Base-by-base conservation (phyloP, 2,888 invertebrate genomes). In the Limenitis camilla region DNA sequence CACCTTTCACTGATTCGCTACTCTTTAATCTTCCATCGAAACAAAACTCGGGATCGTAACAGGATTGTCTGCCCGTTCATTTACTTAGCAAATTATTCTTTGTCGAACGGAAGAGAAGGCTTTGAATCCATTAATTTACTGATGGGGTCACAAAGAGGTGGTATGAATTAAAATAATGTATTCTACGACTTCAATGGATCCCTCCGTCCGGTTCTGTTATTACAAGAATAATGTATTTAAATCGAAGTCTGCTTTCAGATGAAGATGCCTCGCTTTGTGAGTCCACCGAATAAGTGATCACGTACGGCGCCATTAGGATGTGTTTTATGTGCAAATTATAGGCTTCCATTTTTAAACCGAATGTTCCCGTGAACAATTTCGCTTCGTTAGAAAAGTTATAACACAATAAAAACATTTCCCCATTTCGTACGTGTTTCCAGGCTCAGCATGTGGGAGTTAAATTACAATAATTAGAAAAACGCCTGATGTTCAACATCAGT, bases 71-170 rank as follows among this genome's bases (percentile, higher is more conserved):
- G 80, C 67, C 75, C 76, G 77, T 84, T 85, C 85, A 87, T 87
- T 87, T 86, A 87, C 86, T 87, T 87, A 86, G 79, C 81, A 86
- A 86, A 86, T 87, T 85, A 87, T 86, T 86, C 86, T 86, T 86
- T 86, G 85, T 85, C 75, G 76, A 81, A 81, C 85, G 85, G 83
- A 83, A 84, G 81, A 81, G 85, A 78, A 80, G 81, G 78, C 81
- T 87, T 85, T 86, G 86, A 85, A 85, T 86, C 84, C 86, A 86
- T 87, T 86, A 85, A 87, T 85, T 78, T 80, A 67, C 68, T 76
- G 83, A 83, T 78, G 81, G 85, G 85, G 82, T 85, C 86, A 82
- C 84, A 82, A 82, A 84, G 83, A 85, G 85, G 83, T 85, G 81
- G 81, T 81, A 76, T 79, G 76, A 85, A 85, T 87, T 86, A 85